Base-by-base conservation (phyloP, 2,113 vertebrate genomes). In the Leiothrix lutea region DNA sequence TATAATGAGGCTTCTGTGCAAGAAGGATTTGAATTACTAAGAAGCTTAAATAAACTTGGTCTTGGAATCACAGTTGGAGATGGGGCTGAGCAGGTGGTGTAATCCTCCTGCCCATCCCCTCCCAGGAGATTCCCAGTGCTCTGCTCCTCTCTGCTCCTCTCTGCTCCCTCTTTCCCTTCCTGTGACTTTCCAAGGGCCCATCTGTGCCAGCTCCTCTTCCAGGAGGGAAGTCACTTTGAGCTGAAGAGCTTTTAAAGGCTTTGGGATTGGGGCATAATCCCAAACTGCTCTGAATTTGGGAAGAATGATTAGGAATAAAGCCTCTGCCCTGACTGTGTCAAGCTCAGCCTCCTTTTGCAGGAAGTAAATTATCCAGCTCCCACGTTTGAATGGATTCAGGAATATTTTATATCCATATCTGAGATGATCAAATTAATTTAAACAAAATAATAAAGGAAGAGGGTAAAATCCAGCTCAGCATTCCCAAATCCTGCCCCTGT, bases 21-120 rank as follows among this genome's bases (percentile, higher is more conserved):
- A 94, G 92, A n/a, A 81, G 94, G 92, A 93, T 97, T 96, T 91
- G 90, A 69, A 31, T 82, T 79, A 65, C 69, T 95, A 92, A 97
- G 92, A 6, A 80, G 92, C 90, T 96, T 97, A 95, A 95, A 97
- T 78, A 91, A 81, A 79, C 56, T 91, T 81, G 90, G 73, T 53
- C 81, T 79, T n/a, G 56, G 92, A 71, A 36, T 85, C 44, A 6
- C 33, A 28, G 92, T 31, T 70, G 78, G 61, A 47, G 95, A 58
- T 17, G 51, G 51, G 74, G 22, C 51, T 51, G 70, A 35, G 9
- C 3, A 1, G 40, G 18, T 16, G 53, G 31, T 51, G 73, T 60
- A 91, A 94, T 90, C 84, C 83, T 58, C 53, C 71, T 53, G 69
- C 9, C 64, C 42, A 3, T 38, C 6, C 29, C 15, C 65, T 85